A percentile compares a stretch with the other conserved stretches of the same genome.
phyloP scores from a whole-genome alignment of 1,140 invertebrate genomes.

The Planococcus citri region DNA sequence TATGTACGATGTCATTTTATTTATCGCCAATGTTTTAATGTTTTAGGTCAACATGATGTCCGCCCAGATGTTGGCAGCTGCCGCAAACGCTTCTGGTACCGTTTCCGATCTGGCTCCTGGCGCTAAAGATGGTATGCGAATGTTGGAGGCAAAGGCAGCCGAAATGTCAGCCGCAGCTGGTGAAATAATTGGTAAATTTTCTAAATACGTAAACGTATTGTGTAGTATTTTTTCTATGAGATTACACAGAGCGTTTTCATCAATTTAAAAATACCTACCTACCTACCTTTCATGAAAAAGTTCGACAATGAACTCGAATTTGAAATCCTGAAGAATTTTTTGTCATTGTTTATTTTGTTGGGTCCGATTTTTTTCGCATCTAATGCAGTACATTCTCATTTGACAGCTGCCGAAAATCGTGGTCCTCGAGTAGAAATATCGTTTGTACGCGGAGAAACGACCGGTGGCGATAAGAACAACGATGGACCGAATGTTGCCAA shows the following conservation, averaged over 20 bases:
- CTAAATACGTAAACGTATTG: neutral
- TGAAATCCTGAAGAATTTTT: too few relatives aligned
- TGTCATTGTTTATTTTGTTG: too few relatives aligned
- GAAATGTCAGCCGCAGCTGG: slow-evolving; percentile 30
- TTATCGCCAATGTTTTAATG: neutral
- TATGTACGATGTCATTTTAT: neutral
- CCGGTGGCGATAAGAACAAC: slow-evolving; percentile 40
- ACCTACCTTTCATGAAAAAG: too few relatives aligned
- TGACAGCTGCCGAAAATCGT: slow-evolving; percentile 30
- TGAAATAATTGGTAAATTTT: slow-evolving; percentile 26
- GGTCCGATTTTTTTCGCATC: slow-evolving; percentile 27
- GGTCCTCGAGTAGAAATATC: slow-evolving; percentile 52
- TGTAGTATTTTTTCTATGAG: slow-evolving; percentile 27
- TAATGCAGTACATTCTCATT: too few relatives aligned
- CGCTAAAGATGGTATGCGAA: slow-evolving; percentile 71
- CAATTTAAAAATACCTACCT: too few relatives aligned
- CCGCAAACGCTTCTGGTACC: slow-evolving; percentile 47
- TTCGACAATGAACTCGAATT: too few relatives aligned
- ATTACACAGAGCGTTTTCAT: slow-evolving; percentile 10
- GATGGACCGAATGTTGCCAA: slow-evolving; percentile 62
- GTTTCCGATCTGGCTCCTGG: slow-evolving; percentile 49
- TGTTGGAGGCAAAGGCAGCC: slow-evolving; percentile 70
- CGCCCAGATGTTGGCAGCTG: slow-evolving; percentile 66
- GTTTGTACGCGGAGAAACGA: slow-evolving; percentile 77
- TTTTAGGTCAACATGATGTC: slow-evolving; percentile 85